Evolutionary conservation across 37 sponge, comb jelly and placozoan species (phyloP).

Genomic region (Geodia barretti): DNA sequence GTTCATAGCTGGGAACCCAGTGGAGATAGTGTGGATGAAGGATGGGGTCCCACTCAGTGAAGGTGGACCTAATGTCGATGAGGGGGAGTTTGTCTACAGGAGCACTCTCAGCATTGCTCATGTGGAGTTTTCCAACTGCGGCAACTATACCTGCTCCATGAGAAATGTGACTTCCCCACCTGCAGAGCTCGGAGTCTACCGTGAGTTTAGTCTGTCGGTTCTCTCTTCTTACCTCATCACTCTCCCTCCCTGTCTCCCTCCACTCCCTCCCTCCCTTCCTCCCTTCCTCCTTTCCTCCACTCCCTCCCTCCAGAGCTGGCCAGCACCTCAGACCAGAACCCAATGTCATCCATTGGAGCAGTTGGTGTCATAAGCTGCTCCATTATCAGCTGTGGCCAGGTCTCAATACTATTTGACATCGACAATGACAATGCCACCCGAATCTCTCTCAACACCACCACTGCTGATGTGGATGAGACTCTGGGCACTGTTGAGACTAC

Average conservation of each 20-base stretch:
- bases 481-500: too few species aligned
- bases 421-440: neutral
- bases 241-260: neutral
- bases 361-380: neutral
- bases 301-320: neutral
- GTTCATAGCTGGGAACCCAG: neutral
- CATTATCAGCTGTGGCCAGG: neutral
- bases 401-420: neutral
- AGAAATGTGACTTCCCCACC: neutral
- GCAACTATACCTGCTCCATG: neutral
- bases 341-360: neutral
- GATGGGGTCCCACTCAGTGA: neutral
- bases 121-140: neutral
- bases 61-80: neutral
- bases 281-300: neutral
- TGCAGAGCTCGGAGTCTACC: neutral
- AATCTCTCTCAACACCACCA: neutral
- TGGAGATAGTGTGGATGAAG: neutral
- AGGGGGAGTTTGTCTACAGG: neutral
- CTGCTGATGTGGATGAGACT: neutral
- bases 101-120: neutral
- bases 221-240: neutral
- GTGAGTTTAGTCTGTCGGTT: neutral
- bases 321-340: neutral
- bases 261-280: too few species aligned